These are phyloP conservation scores for Osmoderma eremita DNA, from an alignment of 2,888 invertebrate species.

Conservation along the genomic window DNA sequence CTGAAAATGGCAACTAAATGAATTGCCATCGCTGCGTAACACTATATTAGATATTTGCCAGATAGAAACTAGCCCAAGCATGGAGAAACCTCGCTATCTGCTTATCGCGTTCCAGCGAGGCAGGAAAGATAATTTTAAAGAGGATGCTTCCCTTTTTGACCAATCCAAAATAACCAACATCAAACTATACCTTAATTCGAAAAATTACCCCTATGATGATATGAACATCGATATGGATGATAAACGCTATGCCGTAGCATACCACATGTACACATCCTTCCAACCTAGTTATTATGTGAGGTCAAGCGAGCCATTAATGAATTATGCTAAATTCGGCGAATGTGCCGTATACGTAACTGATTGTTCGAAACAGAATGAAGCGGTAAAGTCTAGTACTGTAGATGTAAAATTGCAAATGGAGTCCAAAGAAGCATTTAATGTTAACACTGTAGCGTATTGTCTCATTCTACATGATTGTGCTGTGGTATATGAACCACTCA, in stretches of 20 bases:
- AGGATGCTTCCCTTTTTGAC: too few species aligned
- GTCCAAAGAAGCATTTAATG: background rate
- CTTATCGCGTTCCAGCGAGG: too few species aligned
- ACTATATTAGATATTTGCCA: too few species aligned
- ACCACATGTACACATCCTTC: conserved; percentile 2
- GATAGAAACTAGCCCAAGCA: too few species aligned
- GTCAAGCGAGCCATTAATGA: background rate
- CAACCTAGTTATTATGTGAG: background rate
- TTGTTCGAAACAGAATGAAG: background rate
- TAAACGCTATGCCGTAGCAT: conserved; percentile 1
- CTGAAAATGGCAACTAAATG: too few species aligned
- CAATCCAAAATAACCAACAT: too few species aligned
- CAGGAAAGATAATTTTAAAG: too few species aligned
- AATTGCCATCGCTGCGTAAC: too few species aligned
- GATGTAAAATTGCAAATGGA: conserved; percentile 9
- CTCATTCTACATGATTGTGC: background rate
- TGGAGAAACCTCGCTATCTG: too few species aligned
- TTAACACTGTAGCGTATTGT: conserved; percentile 1
- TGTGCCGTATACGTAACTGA: background rate
- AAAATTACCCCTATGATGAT: too few species aligned
- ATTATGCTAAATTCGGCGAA: background rate
- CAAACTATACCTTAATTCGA: too few species aligned
- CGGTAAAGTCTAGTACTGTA: conserved; percentile 11
- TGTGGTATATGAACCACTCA: background rate
- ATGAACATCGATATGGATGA: background rate